Evolutionary conservation across 2,113 vertebrate genomes (phyloP), one percentile per base, ranked within the genome.

Genomic region (Empidonax alnorum): DNA sequence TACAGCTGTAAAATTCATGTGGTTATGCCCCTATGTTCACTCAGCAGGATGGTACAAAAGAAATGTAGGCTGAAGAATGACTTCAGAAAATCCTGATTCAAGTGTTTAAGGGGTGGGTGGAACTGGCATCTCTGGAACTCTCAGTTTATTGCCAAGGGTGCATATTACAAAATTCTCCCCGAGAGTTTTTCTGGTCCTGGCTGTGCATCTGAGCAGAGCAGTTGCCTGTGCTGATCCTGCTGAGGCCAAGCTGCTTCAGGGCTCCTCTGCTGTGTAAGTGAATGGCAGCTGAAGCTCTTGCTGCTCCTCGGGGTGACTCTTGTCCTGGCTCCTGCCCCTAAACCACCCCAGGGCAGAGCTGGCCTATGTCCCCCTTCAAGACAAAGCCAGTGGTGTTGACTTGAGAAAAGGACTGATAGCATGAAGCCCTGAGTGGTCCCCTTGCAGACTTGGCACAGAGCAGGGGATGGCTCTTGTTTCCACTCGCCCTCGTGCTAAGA

Each of bases 1-100:
- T 90, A 61, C 80, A 96, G 68, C 88, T 90, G 90, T 90, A 84
- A 89, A 95, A 89, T 90, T 90, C 69, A 68, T 90, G 56, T 90
- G 85, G 88, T 86, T 92, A 39, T 90, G 41, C 28, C 66, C 31
- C 31, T 81, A 1, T 90, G 65, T 90, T 95, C 44, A 14, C 62
- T 84, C 68, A 84, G 88, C 76, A 21, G 79, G 83, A 46, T 47
- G 31, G 65, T 61, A 72, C 61, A 46, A 33, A 78, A 86, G 41
- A 92, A 92, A 50, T 62, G 22, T 21, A 61, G 6, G 14, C 61
- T 93, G 61, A 81, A 68, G 68, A 91, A 78, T 35, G 8, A 89
- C 49, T 95, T 80, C 67, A 72, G 69, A 93, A 88, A 84, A 88
- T 37, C 68, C 27, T 3, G 1, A 78, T 95, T 90, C 17, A 58